phyloP scores from a whole-genome alignment of 2,888 invertebrate genomes.

The Scelioninae gen. 2 region DNA sequence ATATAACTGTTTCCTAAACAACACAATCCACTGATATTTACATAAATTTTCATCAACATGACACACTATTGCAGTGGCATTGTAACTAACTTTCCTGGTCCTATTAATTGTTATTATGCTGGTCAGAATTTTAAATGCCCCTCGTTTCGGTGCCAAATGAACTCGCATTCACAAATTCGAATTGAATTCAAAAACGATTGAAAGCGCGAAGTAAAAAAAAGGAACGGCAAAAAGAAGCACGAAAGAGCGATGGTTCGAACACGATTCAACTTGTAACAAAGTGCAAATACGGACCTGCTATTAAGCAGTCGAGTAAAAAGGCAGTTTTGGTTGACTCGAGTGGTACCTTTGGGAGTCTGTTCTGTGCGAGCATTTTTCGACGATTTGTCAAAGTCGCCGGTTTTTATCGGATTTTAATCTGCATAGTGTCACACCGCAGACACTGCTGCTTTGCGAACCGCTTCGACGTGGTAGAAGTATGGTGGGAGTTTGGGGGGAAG shows the following conservation, averaged over 20 bases:
- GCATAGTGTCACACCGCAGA: slow-evolving; percentile 68
- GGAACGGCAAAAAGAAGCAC: slow-evolving; percentile 5
- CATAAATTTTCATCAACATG: too few relatives aligned
- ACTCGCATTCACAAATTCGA: not conserved
- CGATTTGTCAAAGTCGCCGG: slow-evolving; percentile 73
- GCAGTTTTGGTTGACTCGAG: slow-evolving; percentile 40
- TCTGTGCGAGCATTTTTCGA: slow-evolving; percentile 67
- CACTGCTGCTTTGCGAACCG: slow-evolving; percentile 50
- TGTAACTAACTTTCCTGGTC: too few relatives aligned
- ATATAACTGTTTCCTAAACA: too few relatives aligned
- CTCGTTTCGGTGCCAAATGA: too few relatives aligned
- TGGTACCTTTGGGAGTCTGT: slow-evolving; percentile 57
- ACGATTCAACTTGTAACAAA: slow-evolving; percentile 32
- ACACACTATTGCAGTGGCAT: too few relatives aligned
- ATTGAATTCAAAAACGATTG: not conserved
- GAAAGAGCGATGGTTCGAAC: slow-evolving; percentile 20
- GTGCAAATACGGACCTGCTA: slow-evolving; percentile 47
- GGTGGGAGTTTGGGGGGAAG: not conserved
- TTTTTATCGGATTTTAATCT: slow-evolving; percentile 73
- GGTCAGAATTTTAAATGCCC: too few relatives aligned
- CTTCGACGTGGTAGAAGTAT: not conserved
- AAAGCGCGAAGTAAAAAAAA: not conserved
- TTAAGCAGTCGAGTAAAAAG: slow-evolving; percentile 55
- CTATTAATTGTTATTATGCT: too few relatives aligned
- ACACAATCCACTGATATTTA: too few relatives aligned